Conservation (phyloP, 2,888 invertebrate species). For the Xanthorhoe spadicearia region DNA sequence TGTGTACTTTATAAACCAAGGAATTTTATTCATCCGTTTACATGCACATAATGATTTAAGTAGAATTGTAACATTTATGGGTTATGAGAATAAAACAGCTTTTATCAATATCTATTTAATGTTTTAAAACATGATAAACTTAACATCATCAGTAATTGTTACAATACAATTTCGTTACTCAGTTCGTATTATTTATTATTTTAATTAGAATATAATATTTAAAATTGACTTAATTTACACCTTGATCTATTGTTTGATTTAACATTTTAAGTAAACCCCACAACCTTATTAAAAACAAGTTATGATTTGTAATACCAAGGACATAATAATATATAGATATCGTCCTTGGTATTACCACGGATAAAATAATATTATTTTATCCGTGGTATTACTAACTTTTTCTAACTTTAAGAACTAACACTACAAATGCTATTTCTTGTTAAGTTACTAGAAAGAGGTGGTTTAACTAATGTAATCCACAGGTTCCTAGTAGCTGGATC, state of each 20-base stretch:
- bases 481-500: constrained; percentile 82
- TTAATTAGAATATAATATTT: too few relatives aligned
- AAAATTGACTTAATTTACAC: too few relatives aligned
- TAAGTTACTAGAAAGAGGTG: constrained; percentile 58
- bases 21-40: constrained; percentile 7
- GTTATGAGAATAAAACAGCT: too few relatives aligned
- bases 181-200: too few relatives aligned
- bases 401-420: constrained; percentile 41
- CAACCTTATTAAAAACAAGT: neutral
- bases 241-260: too few relatives aligned
- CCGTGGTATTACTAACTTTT: too few relatives aligned
- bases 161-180: too few relatives aligned
- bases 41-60: neutral
- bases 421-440: constrained; percentile 70
- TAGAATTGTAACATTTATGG: too few relatives aligned
- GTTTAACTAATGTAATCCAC: constrained; percentile 77
- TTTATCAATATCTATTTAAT: neutral
- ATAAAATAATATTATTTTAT: too few relatives aligned
- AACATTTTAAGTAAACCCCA: neutral
- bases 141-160: neutral
- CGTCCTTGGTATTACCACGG: too few relatives aligned
- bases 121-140: neutral
- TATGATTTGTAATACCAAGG: neutral
- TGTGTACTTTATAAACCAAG: neutral
- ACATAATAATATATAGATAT: too few relatives aligned